These are phyloP conservation scores for Ceryle rudis DNA, from an alignment of 2,797 vertebrate species.

Conservation along the genomic window DNA sequence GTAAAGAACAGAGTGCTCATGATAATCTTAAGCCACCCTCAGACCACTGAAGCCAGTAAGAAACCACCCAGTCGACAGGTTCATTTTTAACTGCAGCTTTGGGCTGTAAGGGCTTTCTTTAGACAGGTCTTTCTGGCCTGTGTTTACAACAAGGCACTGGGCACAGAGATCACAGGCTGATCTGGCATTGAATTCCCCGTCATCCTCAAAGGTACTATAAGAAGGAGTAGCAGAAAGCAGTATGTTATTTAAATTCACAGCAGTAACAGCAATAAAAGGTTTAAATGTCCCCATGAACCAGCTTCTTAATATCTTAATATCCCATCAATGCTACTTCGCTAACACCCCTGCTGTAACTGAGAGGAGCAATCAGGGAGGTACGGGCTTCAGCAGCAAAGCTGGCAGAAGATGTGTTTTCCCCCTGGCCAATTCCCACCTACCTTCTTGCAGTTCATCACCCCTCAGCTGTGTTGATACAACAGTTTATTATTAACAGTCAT, in stretches of 20 bases:
- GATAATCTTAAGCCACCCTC: background rate
- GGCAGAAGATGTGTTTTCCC: fast-evolving
- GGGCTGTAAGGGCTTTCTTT: background rate
- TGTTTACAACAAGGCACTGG: background rate
- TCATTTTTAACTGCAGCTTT: background rate
- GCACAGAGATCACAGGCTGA: background rate
- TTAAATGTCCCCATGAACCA: conserved; percentile 16
- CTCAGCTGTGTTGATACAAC: conserved; percentile 16
- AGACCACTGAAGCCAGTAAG: background rate
- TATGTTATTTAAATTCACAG: conserved; percentile 35
- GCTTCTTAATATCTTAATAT: conserved; percentile 30
- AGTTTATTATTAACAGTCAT: background rate
- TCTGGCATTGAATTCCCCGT: background rate
- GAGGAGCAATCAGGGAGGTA: background rate
- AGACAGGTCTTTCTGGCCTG: background rate
- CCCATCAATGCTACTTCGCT: background rate
- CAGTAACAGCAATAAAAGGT: conserved; percentile 18
- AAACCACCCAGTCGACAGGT: background rate
- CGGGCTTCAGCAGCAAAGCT: background rate
- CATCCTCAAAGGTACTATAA: background rate
- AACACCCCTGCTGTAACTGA: conserved; percentile 1
- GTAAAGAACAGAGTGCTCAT: background rate
- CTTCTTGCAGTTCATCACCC: background rate
- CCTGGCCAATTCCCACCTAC: background rate
- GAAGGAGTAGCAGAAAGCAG: background rate